phyloP scores from a whole-genome alignment of 1,140 invertebrate species.

The Heliconius nattereri region DNA sequence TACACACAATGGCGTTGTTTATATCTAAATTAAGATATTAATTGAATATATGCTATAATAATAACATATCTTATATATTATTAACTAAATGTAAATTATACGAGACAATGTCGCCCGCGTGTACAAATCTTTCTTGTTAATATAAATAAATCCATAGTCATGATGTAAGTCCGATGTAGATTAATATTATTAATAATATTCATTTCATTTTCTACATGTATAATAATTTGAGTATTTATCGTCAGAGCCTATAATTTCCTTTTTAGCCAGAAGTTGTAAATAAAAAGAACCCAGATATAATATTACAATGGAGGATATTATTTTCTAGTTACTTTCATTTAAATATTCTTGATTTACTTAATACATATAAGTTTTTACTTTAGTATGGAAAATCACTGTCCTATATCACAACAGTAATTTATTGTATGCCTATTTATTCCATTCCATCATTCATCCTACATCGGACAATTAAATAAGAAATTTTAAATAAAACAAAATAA shows the following conservation, averaged over 20 bases:
- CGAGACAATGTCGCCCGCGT: constrained; percentile 7
- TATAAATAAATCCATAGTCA: neutral
- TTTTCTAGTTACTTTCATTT: neutral
- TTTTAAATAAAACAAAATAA: constrained; percentile 32
- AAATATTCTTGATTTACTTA: neutral
- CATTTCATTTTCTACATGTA: no score
- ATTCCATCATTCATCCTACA: constrained; percentile 30
- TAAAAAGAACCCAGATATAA: no score
- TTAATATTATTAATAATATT: neutral
- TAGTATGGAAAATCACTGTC: neutral
- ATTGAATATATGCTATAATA: neutral
- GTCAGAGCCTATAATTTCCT: neutral
- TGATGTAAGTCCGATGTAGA: constrained; percentile 25
- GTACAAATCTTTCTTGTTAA: constrained; percentile 21
- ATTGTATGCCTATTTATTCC: no score
- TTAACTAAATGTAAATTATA: neutral
- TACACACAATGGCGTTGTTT: constrained; percentile 10
- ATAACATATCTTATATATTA: no score
- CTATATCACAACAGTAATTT: neutral
- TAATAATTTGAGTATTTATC: neutral
- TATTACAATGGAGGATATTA: constrained; percentile 18
- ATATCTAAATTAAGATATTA: neutral
- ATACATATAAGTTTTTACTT: neutral
- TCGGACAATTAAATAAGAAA: constrained; percentile 24
- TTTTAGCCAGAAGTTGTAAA: neutral